phyloP scores from a whole-genome alignment of 2,797 vertebrate species.

The Cyclopterus lumpus region DNA sequence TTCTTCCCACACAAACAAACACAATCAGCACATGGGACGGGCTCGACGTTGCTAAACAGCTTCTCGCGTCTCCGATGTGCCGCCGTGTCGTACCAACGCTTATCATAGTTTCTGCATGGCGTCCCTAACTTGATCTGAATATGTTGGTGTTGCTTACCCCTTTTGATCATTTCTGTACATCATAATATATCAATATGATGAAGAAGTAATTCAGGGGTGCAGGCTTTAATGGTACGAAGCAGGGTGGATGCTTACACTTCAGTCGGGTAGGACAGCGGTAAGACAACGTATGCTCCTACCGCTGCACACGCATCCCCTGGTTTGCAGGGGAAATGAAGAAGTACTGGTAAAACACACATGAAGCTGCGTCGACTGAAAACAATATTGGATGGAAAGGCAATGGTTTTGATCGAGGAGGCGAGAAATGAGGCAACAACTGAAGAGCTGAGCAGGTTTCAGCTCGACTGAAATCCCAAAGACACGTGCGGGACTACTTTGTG shows the following conservation, averaged over 20 bases:
- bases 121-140: not conserved
- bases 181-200: not conserved
- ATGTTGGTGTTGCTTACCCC: not conserved
- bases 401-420: not conserved
- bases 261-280: not conserved
- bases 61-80: not conserved
- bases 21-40: slow-evolving; percentile 9
- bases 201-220: not conserved
- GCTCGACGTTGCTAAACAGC: not conserved
- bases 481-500: not conserved
- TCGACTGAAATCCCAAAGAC: not conserved
- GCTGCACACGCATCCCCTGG: not conserved
- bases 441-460: not conserved
- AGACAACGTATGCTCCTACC: not conserved
- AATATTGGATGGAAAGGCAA: not conserved
- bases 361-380: not conserved
- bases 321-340: not conserved
- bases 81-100: not conserved
- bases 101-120: not conserved
- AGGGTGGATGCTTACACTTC: not conserved
- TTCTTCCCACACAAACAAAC: slow-evolving; percentile 18
- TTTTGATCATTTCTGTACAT: not conserved
- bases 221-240: not conserved
- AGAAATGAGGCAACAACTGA: not conserved
- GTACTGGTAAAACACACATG: not conserved